Base-by-base conservation (phyloP, 1,140 invertebrate species). In the Pseudachorutes palmiensis region DNA sequence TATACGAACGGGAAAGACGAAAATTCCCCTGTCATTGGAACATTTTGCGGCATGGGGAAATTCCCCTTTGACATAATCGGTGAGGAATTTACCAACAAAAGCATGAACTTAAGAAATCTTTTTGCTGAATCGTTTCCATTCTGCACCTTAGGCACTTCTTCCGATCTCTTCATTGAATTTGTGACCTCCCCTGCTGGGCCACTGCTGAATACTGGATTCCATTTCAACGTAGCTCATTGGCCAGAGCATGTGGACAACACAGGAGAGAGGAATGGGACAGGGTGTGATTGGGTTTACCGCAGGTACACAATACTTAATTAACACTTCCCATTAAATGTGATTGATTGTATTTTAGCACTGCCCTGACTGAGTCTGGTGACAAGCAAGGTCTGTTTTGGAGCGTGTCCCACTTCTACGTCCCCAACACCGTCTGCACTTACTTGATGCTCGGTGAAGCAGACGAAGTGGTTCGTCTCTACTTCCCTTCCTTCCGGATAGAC, bases 61-160 rank as follows among this genome's bases (percentile, higher is more conserved):
- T 93, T 94, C 74, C 92, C 91, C 0, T 93, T 92, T 79, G 93
- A 91, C 68, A 94, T 95, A 72, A 93, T 94, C 72, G 92, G 91
- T 3, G 93, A 91, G 19, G 90, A 41, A 41, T 41, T 19, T 41
- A 41, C 19, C 19, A 41, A 41, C 36, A 19, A 19, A 19, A 41
- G 5, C 19, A 9, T 41, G 36, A 41, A 5, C 5, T 41, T 9
- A 19, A 41, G 5, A 41, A 19, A 41, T 41, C n/a, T n/a, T n/a
- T n/a, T n/a, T n/a, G 5, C 36, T 41, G 36, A 41, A 19, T 41
- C 19, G 19, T 9, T 41, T 5, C 5, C 36, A 9, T 41, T 58
- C 24, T 58, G 55, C 55, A 58, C 28, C n/a, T n/a, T 29, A 61
- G 59, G 59, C 9, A 58, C 55, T 24, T 58, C 28, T 28, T 86